These are phyloP conservation scores for Coracopsis vasa DNA, from an alignment of 2,113 vertebrate genomes.

Conservation along the genomic window DNA sequence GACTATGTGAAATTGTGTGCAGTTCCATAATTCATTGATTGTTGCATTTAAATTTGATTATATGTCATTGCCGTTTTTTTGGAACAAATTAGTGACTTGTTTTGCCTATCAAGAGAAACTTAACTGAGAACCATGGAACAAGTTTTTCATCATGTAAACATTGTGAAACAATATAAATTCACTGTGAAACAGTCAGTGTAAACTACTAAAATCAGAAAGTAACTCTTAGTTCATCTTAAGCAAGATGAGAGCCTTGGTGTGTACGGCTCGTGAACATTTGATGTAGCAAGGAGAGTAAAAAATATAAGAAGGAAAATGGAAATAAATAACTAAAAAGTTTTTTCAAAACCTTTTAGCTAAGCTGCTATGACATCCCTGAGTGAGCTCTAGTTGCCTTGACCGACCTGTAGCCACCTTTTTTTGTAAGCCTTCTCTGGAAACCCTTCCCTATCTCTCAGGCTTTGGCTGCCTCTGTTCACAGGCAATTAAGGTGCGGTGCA, in stretches of 20 bases:
- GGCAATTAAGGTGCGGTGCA: not conserved
- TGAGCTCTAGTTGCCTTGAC: not conserved
- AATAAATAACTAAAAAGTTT: not conserved
- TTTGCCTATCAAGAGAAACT: not conserved
- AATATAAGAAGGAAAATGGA: not conserved
- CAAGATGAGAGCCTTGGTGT: not conserved
- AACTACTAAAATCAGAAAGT: not conserved
- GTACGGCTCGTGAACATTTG: not conserved
- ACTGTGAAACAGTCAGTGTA: not conserved
- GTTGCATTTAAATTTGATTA: not conserved
- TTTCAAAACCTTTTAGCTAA: not conserved
- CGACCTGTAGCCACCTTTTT: not conserved
- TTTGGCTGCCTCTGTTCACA: not conserved
- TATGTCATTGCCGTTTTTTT: not conserved
- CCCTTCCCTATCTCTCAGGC: not conserved
- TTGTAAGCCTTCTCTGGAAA: not conserved
- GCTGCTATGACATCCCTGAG: not conserved
- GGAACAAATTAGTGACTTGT: not conserved
- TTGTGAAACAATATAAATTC: not conserved
- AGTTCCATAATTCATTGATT: not conserved
- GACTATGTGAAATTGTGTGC: not conserved
- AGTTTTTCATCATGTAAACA: not conserved
- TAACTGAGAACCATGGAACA: not conserved
- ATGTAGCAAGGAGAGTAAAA: not conserved
- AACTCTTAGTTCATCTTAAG: not conserved